Conservation (phyloP, 2,113 vertebrate genomes). For the Alectura lathami region DNA sequence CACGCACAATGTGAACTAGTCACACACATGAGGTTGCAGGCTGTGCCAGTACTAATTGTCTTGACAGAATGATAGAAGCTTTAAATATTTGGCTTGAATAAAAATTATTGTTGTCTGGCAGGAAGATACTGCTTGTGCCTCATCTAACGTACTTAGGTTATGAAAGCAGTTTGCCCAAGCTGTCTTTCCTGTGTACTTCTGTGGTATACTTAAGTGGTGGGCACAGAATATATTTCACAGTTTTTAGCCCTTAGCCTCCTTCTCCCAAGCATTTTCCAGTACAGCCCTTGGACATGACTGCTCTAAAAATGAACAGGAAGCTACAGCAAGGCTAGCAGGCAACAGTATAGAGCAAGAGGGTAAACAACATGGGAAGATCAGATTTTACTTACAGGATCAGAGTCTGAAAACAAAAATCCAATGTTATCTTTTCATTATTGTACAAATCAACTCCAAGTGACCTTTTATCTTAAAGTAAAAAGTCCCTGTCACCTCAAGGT, state of each 20-base stretch:
- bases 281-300: constrained; percentile 33
- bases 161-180: background rate
- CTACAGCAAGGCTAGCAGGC: constrained; percentile 63
- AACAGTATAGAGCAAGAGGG: constrained; percentile 27
- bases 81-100: background rate
- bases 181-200: background rate
- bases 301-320: constrained; percentile 73
- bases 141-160: background rate
- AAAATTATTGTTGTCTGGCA: background rate
- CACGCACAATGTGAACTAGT: accelerated
- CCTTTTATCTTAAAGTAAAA: constrained; percentile 64
- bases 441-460: constrained; percentile 11
- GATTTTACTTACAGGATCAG: constrained; percentile 66
- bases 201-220: background rate
- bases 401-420: constrained; percentile 70
- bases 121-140: background rate
- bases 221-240: background rate
- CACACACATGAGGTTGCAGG: accelerated
- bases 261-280: constrained; percentile 25
- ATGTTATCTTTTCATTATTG: constrained; percentile 66
- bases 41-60: background rate
- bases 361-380: constrained; percentile 69
- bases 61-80: accelerated
- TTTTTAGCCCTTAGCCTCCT: background rate
- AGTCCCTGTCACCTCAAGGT: constrained; percentile 6